Base-by-base conservation (phyloP, 2,797 vertebrate species). In the Artibeus jamaicensis region DNA sequence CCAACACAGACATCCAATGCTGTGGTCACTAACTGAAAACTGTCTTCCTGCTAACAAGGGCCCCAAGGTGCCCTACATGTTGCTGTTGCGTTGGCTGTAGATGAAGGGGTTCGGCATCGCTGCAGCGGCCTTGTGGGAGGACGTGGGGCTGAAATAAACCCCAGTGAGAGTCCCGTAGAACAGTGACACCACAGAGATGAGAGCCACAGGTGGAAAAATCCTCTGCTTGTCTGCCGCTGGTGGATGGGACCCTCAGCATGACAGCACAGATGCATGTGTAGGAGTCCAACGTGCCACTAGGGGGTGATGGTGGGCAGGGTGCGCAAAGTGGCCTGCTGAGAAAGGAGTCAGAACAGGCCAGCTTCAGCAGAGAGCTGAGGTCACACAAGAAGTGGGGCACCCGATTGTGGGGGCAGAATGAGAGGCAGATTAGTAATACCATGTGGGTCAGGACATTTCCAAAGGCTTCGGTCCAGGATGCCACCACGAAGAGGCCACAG, bases 131-230 rank as follows among this genome's bases (percentile, higher is more conserved):
- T 14, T 34, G 10, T 87, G 96, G 39, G 37, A 88, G 53, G 91
- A 85, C 16, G 2, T n/a, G 44, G 82, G 95, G 34, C 86, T 84
- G 76, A 97, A 97, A 32, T 96, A 98, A n/a, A 94, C 97, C n/a
- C 70, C 82, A 5, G 88, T 93, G 77, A 97, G 83, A 0, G 86
- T 94, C 26, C 96, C 74, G 0, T 95, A 97, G 94, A 97, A 96
- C 44, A 97, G 65, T 2, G 53, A 85, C 32, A 94, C 94, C 50
- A 89, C 78, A 0, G 86, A 70, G 96, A 21, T 97, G 97, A 34
- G 97, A 97, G 22, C 96, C 78, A 6, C 97, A 96, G 37, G 97
- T 95, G n/a, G 97, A 97, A 87, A 97, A 96, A 4, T 91, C 96
- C 93, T 97, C 53, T 2, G 2, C 78, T 76, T 87, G 42, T 92